Percentiles rank a stretch among this genome's conserved stretches.
Evolutionary conservation across 2,888 invertebrate species (phyloP).

Genomic region (Coenonympha arcania): DNA sequence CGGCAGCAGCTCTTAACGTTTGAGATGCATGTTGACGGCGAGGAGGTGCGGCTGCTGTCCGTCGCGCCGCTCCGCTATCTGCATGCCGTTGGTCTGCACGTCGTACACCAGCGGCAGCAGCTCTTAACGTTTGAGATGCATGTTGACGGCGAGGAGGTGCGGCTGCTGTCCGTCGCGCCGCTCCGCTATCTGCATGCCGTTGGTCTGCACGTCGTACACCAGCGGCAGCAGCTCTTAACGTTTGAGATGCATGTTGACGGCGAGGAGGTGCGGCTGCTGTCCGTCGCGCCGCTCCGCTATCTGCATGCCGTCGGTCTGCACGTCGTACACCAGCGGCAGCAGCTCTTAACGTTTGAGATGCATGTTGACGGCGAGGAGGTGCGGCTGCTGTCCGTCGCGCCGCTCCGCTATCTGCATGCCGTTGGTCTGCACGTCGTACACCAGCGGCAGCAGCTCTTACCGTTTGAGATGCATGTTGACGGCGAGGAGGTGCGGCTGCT

Average conservation of each 20-base stretch:
- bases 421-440: slow-evolving; percentile 91
- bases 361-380: slow-evolving; percentile 64
- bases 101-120: slow-evolving; percentile 91
- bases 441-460: slow-evolving; percentile 76
- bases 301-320: slow-evolving; percentile 87
- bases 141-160: slow-evolving; percentile 65
- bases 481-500: slow-evolving; percentile 67
- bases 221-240: slow-evolving; percentile 75
- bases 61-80: slow-evolving; percentile 88
- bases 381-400: slow-evolving; percentile 76
- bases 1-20: slow-evolving; percentile 78
- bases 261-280: slow-evolving; percentile 67
- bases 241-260: slow-evolving; percentile 65
- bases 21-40: slow-evolving; percentile 64
- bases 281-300: slow-evolving; percentile 87
- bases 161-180: slow-evolving; percentile 78
- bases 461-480: slow-evolving; percentile 66
- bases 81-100: slow-evolving; percentile 87
- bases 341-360: slow-evolving; percentile 60
- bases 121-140: slow-evolving; percentile 62
- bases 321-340: slow-evolving; percentile 89
- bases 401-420: slow-evolving; percentile 90
- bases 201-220: slow-evolving; percentile 90
- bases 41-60: slow-evolving; percentile 66
- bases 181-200: slow-evolving; percentile 90